phyloP scores from a whole-genome alignment of 2,888 invertebrate species.

The Pedicia rivosa region DNA sequence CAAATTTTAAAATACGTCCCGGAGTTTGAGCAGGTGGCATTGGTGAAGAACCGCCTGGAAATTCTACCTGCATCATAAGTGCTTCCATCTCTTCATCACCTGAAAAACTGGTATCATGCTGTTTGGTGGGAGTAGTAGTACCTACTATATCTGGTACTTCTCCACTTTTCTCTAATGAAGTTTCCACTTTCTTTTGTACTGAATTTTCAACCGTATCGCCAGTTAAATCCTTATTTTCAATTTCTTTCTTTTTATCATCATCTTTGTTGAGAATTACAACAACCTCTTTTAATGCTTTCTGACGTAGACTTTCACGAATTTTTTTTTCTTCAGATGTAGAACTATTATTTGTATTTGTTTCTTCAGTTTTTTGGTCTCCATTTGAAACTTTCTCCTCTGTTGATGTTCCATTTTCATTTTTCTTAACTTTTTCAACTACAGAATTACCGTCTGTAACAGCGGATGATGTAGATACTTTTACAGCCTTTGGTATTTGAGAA shows the following conservation, averaged over 20 bases:
- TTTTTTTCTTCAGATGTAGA: neutral
- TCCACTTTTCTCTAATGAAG: too few species aligned
- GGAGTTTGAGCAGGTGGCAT: neutral
- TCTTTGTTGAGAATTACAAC: neutral
- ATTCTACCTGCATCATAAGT: constrained; percentile 5
- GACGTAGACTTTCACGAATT: constrained; percentile 3
- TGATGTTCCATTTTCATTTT: constrained; percentile 1
- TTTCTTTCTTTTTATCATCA: neutral
- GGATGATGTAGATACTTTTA: neutral
- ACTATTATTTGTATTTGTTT: neutral
- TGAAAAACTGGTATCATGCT: neutral
- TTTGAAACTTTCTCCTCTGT: constrained; percentile 1
- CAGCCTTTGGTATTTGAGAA: neutral
- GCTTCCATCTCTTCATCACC: constrained; percentile 7
- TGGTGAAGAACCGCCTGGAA: neutral
- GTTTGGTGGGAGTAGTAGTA: neutral
- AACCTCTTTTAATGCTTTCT: neutral
- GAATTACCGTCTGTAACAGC: neutral
- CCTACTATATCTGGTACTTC: too few species aligned
- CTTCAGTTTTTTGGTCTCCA: constrained; percentile 3
- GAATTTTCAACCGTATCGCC: neutral
- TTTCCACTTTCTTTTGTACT: neutral
- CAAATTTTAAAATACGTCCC: neutral
- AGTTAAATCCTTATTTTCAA: neutral
- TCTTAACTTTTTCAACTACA: neutral